These are phyloP conservation scores for Drosophila chauvacae DNA, from an alignment of 1,140 invertebrate species.

Conservation along the genomic window DNA sequence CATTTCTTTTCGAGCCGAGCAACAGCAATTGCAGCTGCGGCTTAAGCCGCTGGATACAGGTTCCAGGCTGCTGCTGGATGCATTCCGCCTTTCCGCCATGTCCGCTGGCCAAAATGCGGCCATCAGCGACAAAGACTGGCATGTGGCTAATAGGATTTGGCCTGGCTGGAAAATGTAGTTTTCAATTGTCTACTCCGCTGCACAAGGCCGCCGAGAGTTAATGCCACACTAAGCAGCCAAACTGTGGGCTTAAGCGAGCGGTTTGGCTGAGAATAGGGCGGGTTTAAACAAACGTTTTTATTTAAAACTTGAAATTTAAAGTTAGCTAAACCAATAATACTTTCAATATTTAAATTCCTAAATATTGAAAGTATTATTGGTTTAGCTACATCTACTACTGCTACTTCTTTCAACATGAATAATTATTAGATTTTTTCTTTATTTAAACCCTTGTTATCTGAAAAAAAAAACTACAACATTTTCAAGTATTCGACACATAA, in stretches of 20 bases:
- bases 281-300: background rate
- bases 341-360: too few relatives aligned
- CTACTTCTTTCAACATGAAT: background rate
- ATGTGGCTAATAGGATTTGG: constrained; percentile 79
- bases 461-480: background rate
- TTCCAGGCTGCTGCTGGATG: constrained; percentile 29
- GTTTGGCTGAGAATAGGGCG: background rate
- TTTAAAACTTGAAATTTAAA: background rate
- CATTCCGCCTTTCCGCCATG: constrained; percentile 52
- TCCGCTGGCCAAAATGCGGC: constrained; percentile 58
- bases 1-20: constrained; percentile 37
- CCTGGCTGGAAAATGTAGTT: constrained; percentile 41
- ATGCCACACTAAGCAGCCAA: constrained; percentile 50
- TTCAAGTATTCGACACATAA: too few relatives aligned
- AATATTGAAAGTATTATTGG: too few relatives aligned
- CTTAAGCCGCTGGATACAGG: constrained; percentile 42
- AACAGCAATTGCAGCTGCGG: constrained; percentile 34
- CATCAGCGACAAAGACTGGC: constrained; percentile 56
- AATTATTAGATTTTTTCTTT: background rate
- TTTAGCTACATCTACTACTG: background rate
- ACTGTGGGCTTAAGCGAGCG: constrained; percentile 9
- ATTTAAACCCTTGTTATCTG: background rate
- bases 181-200: constrained; percentile 69
- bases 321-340: too few relatives aligned
- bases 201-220: constrained; percentile 60